Base-by-base conservation (phyloP, 2,113 vertebrate genomes). In the Cariama cristata region DNA sequence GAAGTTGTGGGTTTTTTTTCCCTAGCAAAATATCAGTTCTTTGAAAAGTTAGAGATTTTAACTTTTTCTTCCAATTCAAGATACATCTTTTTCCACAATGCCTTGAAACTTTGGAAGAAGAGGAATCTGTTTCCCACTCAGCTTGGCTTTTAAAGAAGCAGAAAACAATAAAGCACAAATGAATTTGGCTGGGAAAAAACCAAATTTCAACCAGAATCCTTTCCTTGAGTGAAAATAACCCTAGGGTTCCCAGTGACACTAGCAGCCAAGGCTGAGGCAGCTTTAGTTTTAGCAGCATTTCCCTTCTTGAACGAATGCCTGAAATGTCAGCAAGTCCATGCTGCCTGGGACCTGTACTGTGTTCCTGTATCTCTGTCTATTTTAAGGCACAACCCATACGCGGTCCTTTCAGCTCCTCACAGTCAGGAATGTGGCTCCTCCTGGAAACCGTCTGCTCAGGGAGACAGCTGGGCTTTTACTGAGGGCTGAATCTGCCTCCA, bases 381-480 rank as follows among this genome's bases (percentile, higher is more conserved):
- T 96, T 95, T 93, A 93, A 97, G 93, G 66, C 28, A 64, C 64
- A 38, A 49, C 35, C 58, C 32, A 2, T 73, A 58, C 4, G 2
- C 0, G 3, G 62, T 35, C 40, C 68, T 72, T 91, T 82, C 66
- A 81, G 52, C 44, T 91, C 66, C 71, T 84, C 66, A 49, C 2
- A 18, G 67, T 52, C 62, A 76, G 75, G 79, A 96, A 90, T 76
- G 88, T n/a, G 68, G 68, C 72, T 83, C 71, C 79, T 96, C 56
- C 50, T 93, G 92, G 95, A 92, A 95, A 40, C 75, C 82, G 66
- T 84, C 85, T 85, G 62, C 59, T 94, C 28, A 8, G 55, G 42
- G 45, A 58, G 95, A 77, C 90, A 96, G 84, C 91, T 94, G 91
- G 50, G 50, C 49, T 94, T 69, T 49, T 9, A 40, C 23, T 5